Conservation (phyloP, 1,140 invertebrate species). For the Hyposmocoma kahamanoa region DNA sequence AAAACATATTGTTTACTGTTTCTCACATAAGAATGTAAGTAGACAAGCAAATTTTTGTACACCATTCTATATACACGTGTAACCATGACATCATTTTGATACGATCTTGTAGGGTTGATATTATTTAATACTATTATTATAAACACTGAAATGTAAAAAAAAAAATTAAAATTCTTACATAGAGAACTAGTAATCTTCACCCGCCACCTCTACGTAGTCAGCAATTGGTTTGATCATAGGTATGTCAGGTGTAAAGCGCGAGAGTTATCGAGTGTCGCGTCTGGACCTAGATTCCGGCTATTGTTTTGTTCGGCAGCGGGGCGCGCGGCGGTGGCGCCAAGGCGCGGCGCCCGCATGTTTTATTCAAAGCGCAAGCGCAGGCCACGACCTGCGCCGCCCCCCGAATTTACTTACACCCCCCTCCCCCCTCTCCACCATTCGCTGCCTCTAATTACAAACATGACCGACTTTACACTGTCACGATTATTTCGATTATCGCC, state of each 20-base stretch:
- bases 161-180: not conserved
- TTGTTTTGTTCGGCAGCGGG: slow-evolving; percentile 15
- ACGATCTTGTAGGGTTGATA: no score
- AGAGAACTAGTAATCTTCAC: not conserved
- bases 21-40: not conserved
- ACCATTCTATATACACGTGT: not conserved
- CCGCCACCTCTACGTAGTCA: not conserved
- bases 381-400: slow-evolving; percentile 51
- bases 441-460: slow-evolving; percentile 50
- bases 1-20: slow-evolving; percentile 15
- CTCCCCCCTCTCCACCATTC: slow-evolving; percentile 20
- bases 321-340: slow-evolving; percentile 29
- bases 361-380: slow-evolving; percentile 42
- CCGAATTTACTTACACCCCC: slow-evolving; percentile 52
- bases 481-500: slow-evolving; percentile 45
- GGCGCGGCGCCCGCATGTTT: slow-evolving; percentile 43
- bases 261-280: slow-evolving; percentile 6
- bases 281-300: slow-evolving; percentile 20
- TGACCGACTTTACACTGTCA: slow-evolving; percentile 46
- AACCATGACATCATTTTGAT: no score
- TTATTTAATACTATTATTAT: no score
- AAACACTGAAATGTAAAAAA: not conserved
- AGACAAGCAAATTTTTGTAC: not conserved
- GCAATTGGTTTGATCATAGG: no score
- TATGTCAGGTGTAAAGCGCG: slow-evolving; percentile 3